phyloP scores from a whole-genome alignment of 2,113 vertebrate species.

The Channa maculata region DNA sequence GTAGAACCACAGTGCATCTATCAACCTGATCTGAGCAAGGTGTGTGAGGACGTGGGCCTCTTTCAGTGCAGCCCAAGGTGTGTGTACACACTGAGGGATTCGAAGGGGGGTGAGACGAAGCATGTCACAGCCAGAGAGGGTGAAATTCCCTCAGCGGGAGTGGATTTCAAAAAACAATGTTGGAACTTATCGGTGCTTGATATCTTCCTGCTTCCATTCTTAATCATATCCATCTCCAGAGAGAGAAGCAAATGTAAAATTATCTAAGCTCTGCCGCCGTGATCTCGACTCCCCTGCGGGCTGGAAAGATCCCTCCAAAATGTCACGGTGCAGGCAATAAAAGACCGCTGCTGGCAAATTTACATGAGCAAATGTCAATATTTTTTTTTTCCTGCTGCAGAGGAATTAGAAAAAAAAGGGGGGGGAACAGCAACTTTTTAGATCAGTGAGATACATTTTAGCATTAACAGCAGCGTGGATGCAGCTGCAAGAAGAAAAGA shows the following conservation, averaged over 20 bases:
- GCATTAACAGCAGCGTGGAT: too few relatives aligned
- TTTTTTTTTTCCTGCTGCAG: slow-evolving; percentile 12
- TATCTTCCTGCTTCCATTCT: slow-evolving; percentile 30
- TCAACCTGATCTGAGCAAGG: slow-evolving; percentile 35
- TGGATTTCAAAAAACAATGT: slow-evolving; percentile 13
- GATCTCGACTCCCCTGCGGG: slow-evolving; percentile 44
- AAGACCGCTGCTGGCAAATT: slow-evolving; percentile 59
- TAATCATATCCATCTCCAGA: slow-evolving; percentile 46
- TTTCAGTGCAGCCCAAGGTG: neutral
- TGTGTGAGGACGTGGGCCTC: neutral
- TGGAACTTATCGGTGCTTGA: neutral
- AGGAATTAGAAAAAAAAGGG: neutral
- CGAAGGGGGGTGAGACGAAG: neutral
- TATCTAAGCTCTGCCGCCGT: slow-evolving; percentile 30
- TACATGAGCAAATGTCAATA: slow-evolving; percentile 76
- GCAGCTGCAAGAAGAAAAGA: neutral
- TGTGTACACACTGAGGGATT: neutral
- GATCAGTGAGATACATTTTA: neutral
- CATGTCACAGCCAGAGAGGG: neutral
- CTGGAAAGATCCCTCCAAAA: slow-evolving; percentile 58
- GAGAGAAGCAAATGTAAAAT: slow-evolving; percentile 32
- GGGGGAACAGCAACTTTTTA: neutral
- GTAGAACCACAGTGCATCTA: slow-evolving; percentile 44
- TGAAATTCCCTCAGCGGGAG: slow-evolving; percentile 17
- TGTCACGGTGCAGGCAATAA: slow-evolving; percentile 68